Evolutionary conservation across 2,888 invertebrate genomes (phyloP), one percentile per base, ranked within the genome.

Genomic region (Eucera pruinosa): DNA sequence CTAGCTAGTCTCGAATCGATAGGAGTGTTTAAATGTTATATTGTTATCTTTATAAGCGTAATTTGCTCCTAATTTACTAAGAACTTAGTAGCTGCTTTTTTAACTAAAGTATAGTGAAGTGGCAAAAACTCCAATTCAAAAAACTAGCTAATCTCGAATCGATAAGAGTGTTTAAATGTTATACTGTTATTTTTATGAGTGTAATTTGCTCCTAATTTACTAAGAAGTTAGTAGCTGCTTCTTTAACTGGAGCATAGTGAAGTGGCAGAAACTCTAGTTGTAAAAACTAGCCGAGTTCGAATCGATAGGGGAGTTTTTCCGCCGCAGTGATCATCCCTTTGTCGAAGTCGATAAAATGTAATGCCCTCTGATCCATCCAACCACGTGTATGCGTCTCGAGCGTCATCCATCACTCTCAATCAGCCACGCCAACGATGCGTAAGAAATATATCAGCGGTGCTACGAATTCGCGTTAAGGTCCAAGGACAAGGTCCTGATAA

Each of bases 381-480:
- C 54, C 48, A 13, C 18, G 13, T 61, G 47, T 33, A 25, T 33
- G 18, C 54, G 57, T 25, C 39, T 25, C 45, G 0, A 23, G 18
- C 45, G 33, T 70, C 55, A 64, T 72, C 68, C 45, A 72, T 72
- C 72, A 72, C 60, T 54, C 33, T 15, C 6, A 18, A n/a, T 3
- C 43, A 50, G 20, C 23, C 18, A 5, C 9, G 6, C 23, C 43
- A 27, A 23, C 47, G 15, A 68, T 23, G 45, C 45, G 39, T 45
- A 39, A 68, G 27, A 68, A 47, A 60, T 60, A 54, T 47, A 54
- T 18, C 36, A 2, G 36, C 48, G 57, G 41, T 43, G 36, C 50
- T n/a, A 36, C 27, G 50, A 43, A 58, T 64, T 64, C 58, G 36
- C 18, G 13, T 54, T 18, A 30, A 43, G 57, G 57, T 20, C 45